Evolutionary conservation across 1,140 invertebrate species (phyloP).

Genomic region (Papilio helenus): DNA sequence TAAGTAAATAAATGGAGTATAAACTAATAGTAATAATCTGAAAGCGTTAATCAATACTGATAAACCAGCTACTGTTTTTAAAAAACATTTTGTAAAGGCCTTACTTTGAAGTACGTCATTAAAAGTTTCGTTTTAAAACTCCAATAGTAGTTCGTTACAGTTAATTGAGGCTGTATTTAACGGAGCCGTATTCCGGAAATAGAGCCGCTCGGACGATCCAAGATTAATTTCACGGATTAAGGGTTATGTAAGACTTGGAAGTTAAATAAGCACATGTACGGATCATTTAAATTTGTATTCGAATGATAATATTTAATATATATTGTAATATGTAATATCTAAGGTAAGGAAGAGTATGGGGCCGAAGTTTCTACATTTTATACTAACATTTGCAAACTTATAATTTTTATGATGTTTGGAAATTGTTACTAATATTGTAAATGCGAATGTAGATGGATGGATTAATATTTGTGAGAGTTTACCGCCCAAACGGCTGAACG

Average conservation of each 20-base stretch:
- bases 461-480: no score
- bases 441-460: no score
- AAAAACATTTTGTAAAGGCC: background rate
- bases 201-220: background rate
- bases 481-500: no score
- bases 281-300: background rate
- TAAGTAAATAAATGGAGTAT: background rate
- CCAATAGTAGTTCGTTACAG: background rate
- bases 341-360: no score
- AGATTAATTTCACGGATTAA: background rate
- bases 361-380: no score
- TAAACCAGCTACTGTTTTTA: background rate
- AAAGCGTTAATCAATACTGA: background rate
- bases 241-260: background rate
- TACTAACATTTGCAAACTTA: no score
- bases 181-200: conserved; percentile 5
- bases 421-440: no score
- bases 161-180: conserved; percentile 9
- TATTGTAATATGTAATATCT: no score
- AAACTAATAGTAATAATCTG: no score
- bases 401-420: no score
- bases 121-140: background rate
- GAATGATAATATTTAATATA: no score
- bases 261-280: background rate
- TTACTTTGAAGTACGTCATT: background rate